Percentiles rank a stretch among this genome's conserved stretches.
Conservation (phyloP, 2,888 invertebrate species). For the Ceriagrion tenellum region DNA sequence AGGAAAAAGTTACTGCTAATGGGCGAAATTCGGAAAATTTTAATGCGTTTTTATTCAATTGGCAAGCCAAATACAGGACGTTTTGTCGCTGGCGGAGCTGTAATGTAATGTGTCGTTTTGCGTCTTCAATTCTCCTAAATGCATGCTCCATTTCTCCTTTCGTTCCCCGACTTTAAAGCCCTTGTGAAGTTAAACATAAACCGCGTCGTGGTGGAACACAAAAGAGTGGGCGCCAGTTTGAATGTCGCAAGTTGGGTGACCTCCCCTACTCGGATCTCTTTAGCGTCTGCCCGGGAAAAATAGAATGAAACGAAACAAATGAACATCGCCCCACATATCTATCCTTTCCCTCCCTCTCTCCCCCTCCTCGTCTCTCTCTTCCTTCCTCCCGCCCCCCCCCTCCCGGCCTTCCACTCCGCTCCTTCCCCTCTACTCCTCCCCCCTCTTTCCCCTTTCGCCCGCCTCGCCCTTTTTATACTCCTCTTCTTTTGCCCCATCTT, state of each 20-base stretch:
- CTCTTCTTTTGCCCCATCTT: neutral
- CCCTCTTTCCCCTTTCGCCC: neutral
- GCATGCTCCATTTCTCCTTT: neutral
- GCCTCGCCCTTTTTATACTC: neutral
- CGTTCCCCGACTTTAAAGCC: neutral
- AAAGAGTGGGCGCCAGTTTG: constrained; percentile 19
- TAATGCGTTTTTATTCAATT: too few relatives aligned
- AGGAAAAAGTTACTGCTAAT: too few relatives aligned
- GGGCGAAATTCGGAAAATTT: too few relatives aligned
- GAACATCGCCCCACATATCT: constrained; percentile 26
- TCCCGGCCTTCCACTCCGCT: neutral
- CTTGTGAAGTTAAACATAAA: constrained; percentile 27
- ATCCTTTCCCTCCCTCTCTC: constrained; percentile 4
- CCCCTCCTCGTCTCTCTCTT: neutral
- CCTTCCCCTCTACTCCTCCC: neutral
- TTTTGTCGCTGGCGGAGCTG: neutral
- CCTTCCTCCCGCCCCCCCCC: neutral
- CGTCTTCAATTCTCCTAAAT: neutral
- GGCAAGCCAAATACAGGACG: too few relatives aligned
- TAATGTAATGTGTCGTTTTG: neutral
- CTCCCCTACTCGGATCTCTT: constrained; percentile 2
- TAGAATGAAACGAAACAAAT: constrained; percentile 20
- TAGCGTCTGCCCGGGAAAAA: constrained; percentile 2
- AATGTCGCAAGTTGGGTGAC: constrained; percentile 31
- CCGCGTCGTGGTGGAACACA: constrained; percentile 20